Percentiles rank a stretch among this genome's conserved stretches.
Conservation (phyloP, 1,140 invertebrate species). For the Atta cephalotes region DNA sequence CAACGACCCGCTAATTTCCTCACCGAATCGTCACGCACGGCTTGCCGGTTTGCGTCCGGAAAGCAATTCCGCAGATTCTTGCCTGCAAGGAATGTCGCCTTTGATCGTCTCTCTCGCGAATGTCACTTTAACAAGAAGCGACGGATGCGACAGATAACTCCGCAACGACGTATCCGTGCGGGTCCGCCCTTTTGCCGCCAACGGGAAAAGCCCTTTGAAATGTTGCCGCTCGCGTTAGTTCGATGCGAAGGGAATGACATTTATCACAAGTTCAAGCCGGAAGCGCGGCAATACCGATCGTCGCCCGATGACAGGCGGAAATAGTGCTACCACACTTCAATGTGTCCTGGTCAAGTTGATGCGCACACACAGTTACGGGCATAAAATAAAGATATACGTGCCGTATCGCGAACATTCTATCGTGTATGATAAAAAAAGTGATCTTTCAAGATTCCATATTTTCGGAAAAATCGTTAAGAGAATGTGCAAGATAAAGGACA, state of each 20-base stretch:
- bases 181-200: slow-evolving; percentile 58
- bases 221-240: slow-evolving; percentile 10
- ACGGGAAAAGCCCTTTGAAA: slow-evolving; percentile 66
- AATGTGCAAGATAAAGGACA: not conserved
- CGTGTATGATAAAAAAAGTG: not conserved
- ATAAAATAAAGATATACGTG: slow-evolving; percentile 36
- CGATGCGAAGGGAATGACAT: slow-evolving; percentile 55
- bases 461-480: not conserved
- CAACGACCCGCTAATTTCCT: slow-evolving; percentile 73
- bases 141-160: slow-evolving; percentile 63
- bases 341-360: not conserved
- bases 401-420: not conserved
- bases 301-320: slow-evolving; percentile 18
- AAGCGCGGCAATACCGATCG: slow-evolving; percentile 43
- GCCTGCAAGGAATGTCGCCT: slow-evolving; percentile 73
- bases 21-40: slow-evolving; percentile 70
- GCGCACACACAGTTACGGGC: not conserved
- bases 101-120: slow-evolving; percentile 75
- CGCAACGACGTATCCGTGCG: slow-evolving; percentile 46
- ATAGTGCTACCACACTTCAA: slow-evolving; percentile 30
- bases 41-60: slow-evolving; percentile 65
- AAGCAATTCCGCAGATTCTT: slow-evolving; percentile 78
- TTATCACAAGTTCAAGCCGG: slow-evolving; percentile 62
- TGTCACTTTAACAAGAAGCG: slow-evolving; percentile 69
- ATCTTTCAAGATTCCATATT: not conserved